Evolutionary conservation across 2,113 vertebrate genomes (phyloP).

Genomic region (Alces alces): DNA sequence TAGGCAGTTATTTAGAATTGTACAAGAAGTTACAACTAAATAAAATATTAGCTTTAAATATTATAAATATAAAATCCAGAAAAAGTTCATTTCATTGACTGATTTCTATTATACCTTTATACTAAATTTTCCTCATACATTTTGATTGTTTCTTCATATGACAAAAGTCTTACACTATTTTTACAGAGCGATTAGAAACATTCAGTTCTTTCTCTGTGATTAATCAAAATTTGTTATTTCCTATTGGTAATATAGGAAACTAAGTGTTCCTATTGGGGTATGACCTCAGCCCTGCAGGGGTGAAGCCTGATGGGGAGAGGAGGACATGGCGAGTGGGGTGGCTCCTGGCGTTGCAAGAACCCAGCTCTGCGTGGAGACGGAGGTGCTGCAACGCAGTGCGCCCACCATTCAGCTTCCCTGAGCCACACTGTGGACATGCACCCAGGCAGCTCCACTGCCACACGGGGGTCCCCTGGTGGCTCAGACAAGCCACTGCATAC

Average conservation of each 20-base stretch:
- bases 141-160: neutral
- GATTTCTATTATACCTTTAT: neutral
- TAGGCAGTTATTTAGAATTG: neutral
- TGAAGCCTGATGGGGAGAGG: neutral
- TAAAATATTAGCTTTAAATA: neutral
- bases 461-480: neutral
- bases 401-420: too few species aligned
- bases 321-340: neutral
- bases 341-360: neutral
- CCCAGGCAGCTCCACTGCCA: rapidly evolving
- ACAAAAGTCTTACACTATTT: neutral
- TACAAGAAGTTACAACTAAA: neutral
- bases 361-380: neutral
- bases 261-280: neutral
- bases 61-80: neutral
- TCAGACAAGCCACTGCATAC: neutral
- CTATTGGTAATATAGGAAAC: neutral
- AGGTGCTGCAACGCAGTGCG: rapidly evolving
- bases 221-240: neutral
- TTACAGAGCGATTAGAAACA: neutral
- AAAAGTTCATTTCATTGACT: neutral
- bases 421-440: neutral
- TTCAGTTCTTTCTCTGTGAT: neutral
- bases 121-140: neutral
- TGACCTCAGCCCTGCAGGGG: neutral